Base-by-base conservation (phyloP, 2,113 vertebrate genomes). In the Poeciliopsis retropinna region DNA sequence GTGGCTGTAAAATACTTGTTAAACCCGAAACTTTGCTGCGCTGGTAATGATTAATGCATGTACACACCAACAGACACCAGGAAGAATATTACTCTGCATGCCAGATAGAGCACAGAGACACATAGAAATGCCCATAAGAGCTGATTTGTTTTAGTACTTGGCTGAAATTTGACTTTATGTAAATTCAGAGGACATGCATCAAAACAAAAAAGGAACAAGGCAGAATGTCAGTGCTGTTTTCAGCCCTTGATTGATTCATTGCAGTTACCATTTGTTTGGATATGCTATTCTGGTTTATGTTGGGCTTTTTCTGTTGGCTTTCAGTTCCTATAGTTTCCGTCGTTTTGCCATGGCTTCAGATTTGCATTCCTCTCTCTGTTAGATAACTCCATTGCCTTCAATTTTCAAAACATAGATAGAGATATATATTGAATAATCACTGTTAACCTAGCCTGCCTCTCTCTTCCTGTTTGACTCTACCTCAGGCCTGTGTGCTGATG, bases 401-500 rank as follows among this genome's bases (percentile, higher is more conserved):
- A 11, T 0, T 3, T 65, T 76, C 44, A 82, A 87, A 73, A 61
- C n/a, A 61, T 25, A 67, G 25, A 61, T 25, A 67, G 25, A 75
- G 47, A 78, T 67, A 63, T 37, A 28, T 74, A 86, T 87, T 84
- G 76, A 91, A 88, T 88, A 83, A 71, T 74, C 73, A 1, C 69
- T 80, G 57, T 80, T 83, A 85, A 91, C 90, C 87, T 92, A 79
- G 80, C 72, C 80, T 60, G 64, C 75, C 81, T 76, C 30, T 81
- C 17, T 85, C 63, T 78, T 67, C 82, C 77, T 60, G 64, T 68
- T 34, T 84, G 73, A 78, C 72, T 78, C 81, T 87, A 79, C 87
- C 87, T 84, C 19, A 44, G 81, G 82, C 79, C 73, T 72, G 17
- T 67, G 72, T 66, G 83, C 75, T 37, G 67, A 73, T 69, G 82